A percentile compares a stretch with the other conserved stretches of the same genome.
These are phyloP conservation scores for Channallabes apus DNA, from an alignment of 2,797 vertebrate species.

Conservation along the genomic window DNA sequence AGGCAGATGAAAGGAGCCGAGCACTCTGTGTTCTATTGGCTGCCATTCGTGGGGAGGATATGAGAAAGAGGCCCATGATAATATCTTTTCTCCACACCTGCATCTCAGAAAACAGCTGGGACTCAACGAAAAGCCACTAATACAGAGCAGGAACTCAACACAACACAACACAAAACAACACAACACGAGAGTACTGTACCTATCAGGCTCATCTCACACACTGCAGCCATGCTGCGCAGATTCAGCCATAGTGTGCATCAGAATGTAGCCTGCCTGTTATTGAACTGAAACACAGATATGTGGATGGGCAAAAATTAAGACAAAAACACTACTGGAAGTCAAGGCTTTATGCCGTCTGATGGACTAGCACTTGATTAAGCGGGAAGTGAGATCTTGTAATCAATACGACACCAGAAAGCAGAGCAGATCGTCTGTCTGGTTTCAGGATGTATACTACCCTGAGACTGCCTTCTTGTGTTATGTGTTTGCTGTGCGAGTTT, in stretches of 20 bases:
- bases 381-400: conserved; percentile 46
- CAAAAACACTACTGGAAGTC: conserved; percentile 22
- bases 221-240: not conserved
- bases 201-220: not conserved
- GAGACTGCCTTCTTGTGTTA: conserved; percentile 27
- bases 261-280: not conserved
- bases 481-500: not conserved
- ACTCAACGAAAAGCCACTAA: conserved; percentile 46
- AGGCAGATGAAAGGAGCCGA: conserved; percentile 64
- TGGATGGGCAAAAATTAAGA: not conserved
- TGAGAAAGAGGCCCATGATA: conserved; percentile 58
- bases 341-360: conserved; percentile 3
- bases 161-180: not conserved
- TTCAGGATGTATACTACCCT: conserved; percentile 47
- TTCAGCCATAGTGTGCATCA: not conserved
- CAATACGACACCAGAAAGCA: conserved; percentile 49
- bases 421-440: conserved; percentile 52
- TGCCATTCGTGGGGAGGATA: conserved; percentile 63
- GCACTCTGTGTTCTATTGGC: conserved; percentile 62
- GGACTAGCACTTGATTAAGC: conserved; percentile 37
- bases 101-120: conserved; percentile 61
- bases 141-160: conserved; percentile 21
- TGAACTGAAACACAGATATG: not conserved
- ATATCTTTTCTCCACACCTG: conserved; percentile 62
- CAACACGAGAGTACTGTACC: conserved; percentile 1